Evolutionary conservation across 2,888 invertebrate genomes (phyloP), one percentile per base, ranked within the genome.

Genomic region (Rhagophthalmus giganteus): DNA sequence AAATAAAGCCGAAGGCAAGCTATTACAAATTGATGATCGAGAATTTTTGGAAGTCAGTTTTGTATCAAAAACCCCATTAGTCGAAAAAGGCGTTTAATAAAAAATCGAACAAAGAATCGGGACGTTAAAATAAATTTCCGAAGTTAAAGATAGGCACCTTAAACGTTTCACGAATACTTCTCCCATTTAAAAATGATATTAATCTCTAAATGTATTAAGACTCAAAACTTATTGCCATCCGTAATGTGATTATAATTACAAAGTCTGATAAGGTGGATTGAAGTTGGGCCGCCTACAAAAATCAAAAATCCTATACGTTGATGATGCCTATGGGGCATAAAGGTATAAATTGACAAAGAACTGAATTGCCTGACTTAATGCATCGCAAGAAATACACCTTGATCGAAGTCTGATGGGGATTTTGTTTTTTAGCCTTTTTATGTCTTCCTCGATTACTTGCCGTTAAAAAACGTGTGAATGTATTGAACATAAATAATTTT

Each of bases 211-310:
- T 10, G 6, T 2, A 24, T 16, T 24, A 16, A n/a, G 16, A 34
- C 9, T 51, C 55, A 47, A 51, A 55, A 64, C 60, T 64, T 47
- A 48, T 54, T 65, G 62, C 65, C 54, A 13, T 28, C 59, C 59
- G 62, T 72, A 72, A 72, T 72, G 72, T 68, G 71, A 71, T 71
- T 71, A 72, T 72, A 72, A 72, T 72, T 72, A 70, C 71, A 70
- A 69, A 65, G 70, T 61, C 67, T 68, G 71, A 69, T 70, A 69
- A 68, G 67, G 67, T 66, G 55, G 66, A 69, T 68, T 69, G 67
- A 66, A 67, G 66, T 58, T 63, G 65, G 61, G 66, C 69, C 72
- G 72, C 72, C 72, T 67, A 73, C 72, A 69, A 73, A 72, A 72
- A 73, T 72, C 72, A 71, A 72, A 72, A 72, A 71, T 71, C 66